A percentile compares a stretch with the other conserved stretches of the same genome.
Evolutionary conservation across 2,797 vertebrate species (phyloP).

Genomic region (Dendrocincla fuliginosa): DNA sequence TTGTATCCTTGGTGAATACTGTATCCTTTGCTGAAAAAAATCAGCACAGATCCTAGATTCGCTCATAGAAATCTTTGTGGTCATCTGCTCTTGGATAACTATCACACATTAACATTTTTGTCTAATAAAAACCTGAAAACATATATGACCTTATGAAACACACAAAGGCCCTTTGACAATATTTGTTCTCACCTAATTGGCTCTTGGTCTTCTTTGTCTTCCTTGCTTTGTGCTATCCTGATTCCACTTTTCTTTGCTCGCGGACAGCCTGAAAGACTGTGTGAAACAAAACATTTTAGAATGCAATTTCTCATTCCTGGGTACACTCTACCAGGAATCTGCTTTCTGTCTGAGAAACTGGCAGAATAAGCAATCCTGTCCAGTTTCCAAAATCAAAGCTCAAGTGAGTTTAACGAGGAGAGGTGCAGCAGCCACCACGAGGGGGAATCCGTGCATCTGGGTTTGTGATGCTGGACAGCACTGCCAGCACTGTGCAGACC

Average conservation of each 20-base stretch:
- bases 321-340: neutral
- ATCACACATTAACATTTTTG: neutral
- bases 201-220: constrained; percentile 99
- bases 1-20: neutral
- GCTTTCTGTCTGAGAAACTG: neutral
- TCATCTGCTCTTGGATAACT: neutral
- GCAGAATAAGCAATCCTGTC: neutral
- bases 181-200: constrained; percentile 90
- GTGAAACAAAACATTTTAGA: constrained; percentile 54
- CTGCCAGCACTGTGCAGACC: neutral
- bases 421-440: neutral
- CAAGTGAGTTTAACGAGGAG: neutral
- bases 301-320: neutral
- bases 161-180: neutral
- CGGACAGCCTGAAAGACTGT: constrained; percentile 98
- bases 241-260: constrained; percentile 97
- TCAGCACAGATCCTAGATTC: neutral
- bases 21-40: neutral
- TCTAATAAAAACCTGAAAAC: neutral
- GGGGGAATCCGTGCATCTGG: neutral
- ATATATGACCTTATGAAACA: neutral
- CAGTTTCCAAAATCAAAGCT: neutral
- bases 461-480: neutral
- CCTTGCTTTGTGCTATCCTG: constrained; percentile 98
- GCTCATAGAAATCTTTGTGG: neutral